Evolutionary conservation across 2,888 invertebrate genomes (phyloP).

Genomic region (Orthosia cruda): DNA sequence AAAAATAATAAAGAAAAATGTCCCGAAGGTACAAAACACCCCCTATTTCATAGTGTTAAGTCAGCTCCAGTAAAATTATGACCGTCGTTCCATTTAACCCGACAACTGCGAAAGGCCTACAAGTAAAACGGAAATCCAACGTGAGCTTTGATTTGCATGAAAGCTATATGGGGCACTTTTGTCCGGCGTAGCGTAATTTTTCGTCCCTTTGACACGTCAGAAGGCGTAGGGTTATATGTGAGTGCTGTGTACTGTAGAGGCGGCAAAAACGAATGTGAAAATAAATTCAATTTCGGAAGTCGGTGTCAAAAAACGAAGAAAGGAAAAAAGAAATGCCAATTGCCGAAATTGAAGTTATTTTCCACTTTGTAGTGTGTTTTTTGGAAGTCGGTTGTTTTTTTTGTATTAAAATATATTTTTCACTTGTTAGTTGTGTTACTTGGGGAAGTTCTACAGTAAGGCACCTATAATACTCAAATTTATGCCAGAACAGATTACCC

Average conservation of each 20-base stretch:
- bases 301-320: too few relatives aligned
- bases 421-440: too few relatives aligned
- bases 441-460: too few relatives aligned
- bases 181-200: slow-evolving; percentile 65
- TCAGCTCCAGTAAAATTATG: slow-evolving; percentile 44
- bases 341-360: too few relatives aligned
- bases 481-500: too few relatives aligned
- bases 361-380: too few relatives aligned
- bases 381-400: too few relatives aligned
- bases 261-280: background rate
- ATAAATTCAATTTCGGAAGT: too few relatives aligned
- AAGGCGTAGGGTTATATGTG: slow-evolving; percentile 59
- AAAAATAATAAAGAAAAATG: slow-evolving; percentile 12
- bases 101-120: slow-evolving; percentile 37
- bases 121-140: slow-evolving; percentile 62
- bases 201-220: slow-evolving; percentile 66
- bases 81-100: slow-evolving; percentile 60
- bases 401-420: too few relatives aligned
- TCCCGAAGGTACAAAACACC: slow-evolving; percentile 24
- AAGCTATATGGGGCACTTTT: slow-evolving; percentile 68
- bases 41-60: slow-evolving; percentile 46
- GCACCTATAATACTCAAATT: too few relatives aligned
- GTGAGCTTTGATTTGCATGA: slow-evolving; percentile 69
- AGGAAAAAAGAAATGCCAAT: too few relatives aligned
- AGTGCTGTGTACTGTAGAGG: slow-evolving; percentile 28